phyloP scores from a whole-genome alignment of 1,140 invertebrate genomes.

The Aphelenchoides besseyi region DNA sequence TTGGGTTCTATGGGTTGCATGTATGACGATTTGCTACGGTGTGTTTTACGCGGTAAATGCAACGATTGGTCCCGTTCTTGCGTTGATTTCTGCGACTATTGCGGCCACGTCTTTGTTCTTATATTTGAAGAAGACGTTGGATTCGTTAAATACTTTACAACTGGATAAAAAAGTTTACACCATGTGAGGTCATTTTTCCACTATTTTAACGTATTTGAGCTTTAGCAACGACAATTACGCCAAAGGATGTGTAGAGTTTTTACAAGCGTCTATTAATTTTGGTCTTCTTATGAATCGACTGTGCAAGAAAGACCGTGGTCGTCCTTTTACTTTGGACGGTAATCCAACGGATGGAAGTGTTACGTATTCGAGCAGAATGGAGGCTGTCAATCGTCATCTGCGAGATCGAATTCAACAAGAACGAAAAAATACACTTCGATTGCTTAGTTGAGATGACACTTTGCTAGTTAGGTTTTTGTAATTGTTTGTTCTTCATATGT shows the following conservation, averaged over 20 bases:
- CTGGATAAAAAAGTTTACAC: constrained; percentile 10
- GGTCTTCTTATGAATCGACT: constrained; percentile 10
- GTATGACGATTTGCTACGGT: background rate
- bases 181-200: background rate
- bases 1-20: background rate
- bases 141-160: too few relatives aligned
- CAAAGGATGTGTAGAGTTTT: background rate
- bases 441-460: background rate
- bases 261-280: constrained; percentile 3
- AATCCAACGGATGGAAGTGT: background rate
- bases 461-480: background rate
- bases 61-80: background rate
- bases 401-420: background rate
- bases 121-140: background rate
- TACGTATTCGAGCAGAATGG: background rate
- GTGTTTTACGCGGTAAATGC: background rate
- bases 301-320: constrained; percentile 6
- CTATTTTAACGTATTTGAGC: constrained; percentile 11
- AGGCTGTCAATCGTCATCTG: background rate
- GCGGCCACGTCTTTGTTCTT: background rate
- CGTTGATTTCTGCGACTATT: background rate
- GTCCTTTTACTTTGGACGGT: constrained; percentile 12
- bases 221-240: background rate
- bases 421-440: constrained; percentile 2
- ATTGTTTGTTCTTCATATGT: constrained; percentile 19